Conservation (phyloP, 2,113 vertebrate genomes). For the Syngnathus floridae region DNA sequence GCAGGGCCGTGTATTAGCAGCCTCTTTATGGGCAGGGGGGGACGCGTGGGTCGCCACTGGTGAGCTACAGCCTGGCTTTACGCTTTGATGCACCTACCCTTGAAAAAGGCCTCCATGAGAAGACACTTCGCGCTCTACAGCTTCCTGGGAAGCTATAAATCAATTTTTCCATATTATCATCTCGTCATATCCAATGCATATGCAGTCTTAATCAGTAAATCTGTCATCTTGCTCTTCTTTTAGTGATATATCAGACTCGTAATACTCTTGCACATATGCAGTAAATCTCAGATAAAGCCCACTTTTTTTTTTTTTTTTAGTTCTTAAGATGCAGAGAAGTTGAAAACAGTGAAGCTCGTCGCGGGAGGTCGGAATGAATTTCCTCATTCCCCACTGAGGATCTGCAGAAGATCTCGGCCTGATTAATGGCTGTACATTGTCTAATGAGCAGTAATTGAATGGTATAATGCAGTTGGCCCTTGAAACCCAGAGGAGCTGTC, state of each 20-base stretch:
- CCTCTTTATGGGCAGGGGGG: constrained; percentile 65
- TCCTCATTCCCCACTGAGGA: constrained; percentile 55
- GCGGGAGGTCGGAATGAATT: constrained; percentile 57
- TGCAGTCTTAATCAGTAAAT: constrained; percentile 65
- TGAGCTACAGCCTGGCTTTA: constrained; percentile 54
- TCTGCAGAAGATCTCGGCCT: constrained; percentile 63
- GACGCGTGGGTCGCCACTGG: constrained; percentile 38
- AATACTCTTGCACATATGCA: constrained; percentile 54
- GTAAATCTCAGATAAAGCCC: constrained; percentile 58
- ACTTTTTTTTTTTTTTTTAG: constrained; percentile 36
- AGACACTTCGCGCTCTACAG: constrained; percentile 50
- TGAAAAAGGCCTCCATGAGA: constrained; percentile 55
- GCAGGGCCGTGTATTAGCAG: constrained; percentile 58
- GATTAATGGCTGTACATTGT: constrained; percentile 70
- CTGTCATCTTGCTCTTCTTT: constrained; percentile 58
- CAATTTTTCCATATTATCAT: constrained; percentile 68
- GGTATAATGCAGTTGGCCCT: constrained; percentile 62
- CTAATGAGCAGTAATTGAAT: constrained; percentile 77
- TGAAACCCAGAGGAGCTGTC: constrained; percentile 59
- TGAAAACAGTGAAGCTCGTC: constrained; percentile 30
- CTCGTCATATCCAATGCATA: constrained; percentile 69
- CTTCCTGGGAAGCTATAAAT: constrained; percentile 67
- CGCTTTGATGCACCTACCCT: constrained; percentile 70
- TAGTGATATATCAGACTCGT: constrained; percentile 61
- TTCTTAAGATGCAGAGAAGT: constrained; percentile 18